Evolutionary conservation across 2,113 vertebrate species (phyloP).

Genomic region (Rhombomys opimus): DNA sequence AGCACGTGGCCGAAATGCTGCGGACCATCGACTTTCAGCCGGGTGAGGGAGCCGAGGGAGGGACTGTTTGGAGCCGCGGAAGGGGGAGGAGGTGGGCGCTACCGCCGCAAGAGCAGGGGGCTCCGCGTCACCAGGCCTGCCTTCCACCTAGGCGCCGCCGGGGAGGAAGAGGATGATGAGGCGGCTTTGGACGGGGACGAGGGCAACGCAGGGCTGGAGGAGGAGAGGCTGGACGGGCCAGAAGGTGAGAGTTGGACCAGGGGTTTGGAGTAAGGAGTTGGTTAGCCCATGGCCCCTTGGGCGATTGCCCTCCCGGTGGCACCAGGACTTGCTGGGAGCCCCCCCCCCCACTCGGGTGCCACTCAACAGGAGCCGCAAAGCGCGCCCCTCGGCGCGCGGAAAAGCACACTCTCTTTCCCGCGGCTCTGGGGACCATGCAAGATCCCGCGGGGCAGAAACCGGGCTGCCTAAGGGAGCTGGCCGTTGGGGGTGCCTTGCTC

Average conservation of each 20-base stretch:
- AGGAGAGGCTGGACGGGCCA: conserved; percentile 77
- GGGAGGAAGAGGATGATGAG: conserved; percentile 81
- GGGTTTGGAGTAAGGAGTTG: not conserved
- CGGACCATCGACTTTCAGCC: conserved; percentile 92
- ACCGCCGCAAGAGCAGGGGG: not conserved
- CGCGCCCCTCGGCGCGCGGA: not conserved
- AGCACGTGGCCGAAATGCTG: conserved; percentile 89
- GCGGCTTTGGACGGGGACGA: conserved; percentile 58
- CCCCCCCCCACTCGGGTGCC: not conserved
- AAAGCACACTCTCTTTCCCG: not conserved
- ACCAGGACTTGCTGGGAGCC: accelerated
- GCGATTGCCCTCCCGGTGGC: not conserved
- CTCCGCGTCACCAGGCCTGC: not conserved
- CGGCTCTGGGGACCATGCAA: not conserved
- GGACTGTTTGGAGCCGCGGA: accelerated
- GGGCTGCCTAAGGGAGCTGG: not conserved
- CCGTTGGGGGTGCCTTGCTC: not conserved
- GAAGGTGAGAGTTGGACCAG: conserved; percentile 64
- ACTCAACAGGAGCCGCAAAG: not conserved
- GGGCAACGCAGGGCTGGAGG: not conserved
- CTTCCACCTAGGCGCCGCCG: conserved; percentile 41
- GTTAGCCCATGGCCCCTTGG: not conserved
- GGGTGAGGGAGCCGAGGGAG: conserved; percentile 77
- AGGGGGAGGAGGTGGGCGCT: accelerated
- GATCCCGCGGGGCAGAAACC: not conserved